Evolutionary conservation across 1,140 invertebrate species (phyloP).

Genomic region (Drosophila kikkawai): DNA sequence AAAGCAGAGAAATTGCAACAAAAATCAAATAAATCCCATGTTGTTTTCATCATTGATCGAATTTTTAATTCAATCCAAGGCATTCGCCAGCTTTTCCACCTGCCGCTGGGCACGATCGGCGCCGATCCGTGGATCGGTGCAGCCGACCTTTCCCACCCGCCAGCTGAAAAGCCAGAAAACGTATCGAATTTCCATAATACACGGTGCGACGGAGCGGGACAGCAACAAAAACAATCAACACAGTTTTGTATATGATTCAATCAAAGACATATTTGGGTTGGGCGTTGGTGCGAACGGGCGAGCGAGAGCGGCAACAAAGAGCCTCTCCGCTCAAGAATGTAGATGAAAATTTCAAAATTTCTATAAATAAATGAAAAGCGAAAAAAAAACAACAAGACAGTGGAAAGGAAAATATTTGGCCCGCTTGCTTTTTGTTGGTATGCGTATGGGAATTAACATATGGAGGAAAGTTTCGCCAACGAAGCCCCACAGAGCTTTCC

Average conservation of each 20-base stretch:
- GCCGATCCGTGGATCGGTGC: conserved; percentile 9
- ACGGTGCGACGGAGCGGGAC: conserved; percentile 79
- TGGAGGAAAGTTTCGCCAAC: conserved; percentile 67
- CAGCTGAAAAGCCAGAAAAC: conserved; percentile 59
- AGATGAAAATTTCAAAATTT: conserved; percentile 81
- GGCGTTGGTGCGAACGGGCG: conserved; percentile 74
- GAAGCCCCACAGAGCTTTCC: conserved; percentile 33
- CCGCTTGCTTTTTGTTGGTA: conserved; percentile 41
- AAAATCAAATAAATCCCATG: conserved; percentile 8
- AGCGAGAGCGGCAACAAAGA: conserved; percentile 41
- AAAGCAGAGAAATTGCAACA: neutral
- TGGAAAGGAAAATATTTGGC: conserved; percentile 59
- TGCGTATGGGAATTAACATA: conserved; percentile 64
- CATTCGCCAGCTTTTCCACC: conserved; percentile 48
- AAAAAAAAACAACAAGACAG: conserved; percentile 19
- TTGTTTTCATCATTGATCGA: conserved; percentile 4
- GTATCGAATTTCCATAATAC: conserved; percentile 84
- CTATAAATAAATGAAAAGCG: conserved; percentile 71
- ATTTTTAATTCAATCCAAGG: conserved; percentile 35
- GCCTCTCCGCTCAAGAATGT: conserved; percentile 65
- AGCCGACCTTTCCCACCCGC: conserved; percentile 39
- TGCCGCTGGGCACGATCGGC: conserved; percentile 11
- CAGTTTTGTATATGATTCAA: conserved; percentile 80
- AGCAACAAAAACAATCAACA: conserved; percentile 76
- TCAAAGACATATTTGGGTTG: conserved; percentile 85